phyloP scores from a whole-genome alignment of 2,113 vertebrate genomes.

The Malurus alboscapulatus region DNA sequence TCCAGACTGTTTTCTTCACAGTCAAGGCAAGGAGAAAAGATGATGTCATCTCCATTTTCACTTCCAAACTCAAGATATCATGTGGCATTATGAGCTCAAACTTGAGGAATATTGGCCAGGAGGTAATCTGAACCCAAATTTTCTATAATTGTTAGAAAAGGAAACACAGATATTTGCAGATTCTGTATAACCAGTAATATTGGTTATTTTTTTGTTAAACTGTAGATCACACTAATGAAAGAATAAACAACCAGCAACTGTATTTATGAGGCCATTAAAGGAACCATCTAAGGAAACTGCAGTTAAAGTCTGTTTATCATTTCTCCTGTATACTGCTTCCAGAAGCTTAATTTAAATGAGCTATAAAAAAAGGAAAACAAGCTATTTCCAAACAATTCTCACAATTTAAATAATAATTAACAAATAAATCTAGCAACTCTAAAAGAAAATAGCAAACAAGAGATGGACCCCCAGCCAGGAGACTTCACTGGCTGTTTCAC shows the following conservation, averaged over 20 bases:
- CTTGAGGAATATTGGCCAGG: not conserved
- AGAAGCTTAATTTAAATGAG: slow-evolving; percentile 50
- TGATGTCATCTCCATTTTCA: not conserved
- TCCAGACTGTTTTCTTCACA: not conserved
- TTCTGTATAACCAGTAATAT: too few relatives aligned
- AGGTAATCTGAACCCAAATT: not conserved
- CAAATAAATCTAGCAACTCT: slow-evolving; percentile 43
- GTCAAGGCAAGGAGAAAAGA: not conserved
- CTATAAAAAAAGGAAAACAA: slow-evolving; percentile 49
- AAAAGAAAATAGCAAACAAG: not conserved
- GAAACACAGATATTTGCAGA: not conserved
- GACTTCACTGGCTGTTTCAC: not conserved
- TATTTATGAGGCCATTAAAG: slow-evolving; percentile 59
- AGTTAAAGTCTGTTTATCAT: slow-evolving; percentile 54
- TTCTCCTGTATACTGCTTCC: not conserved
- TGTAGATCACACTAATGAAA: slow-evolving; percentile 27
- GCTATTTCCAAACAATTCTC: slow-evolving; percentile 30
- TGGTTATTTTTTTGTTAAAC: not conserved
- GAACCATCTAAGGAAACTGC: slow-evolving; percentile 23
- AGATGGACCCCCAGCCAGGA: not conserved
- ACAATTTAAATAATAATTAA: slow-evolving; percentile 58
- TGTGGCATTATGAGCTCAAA: not conserved
- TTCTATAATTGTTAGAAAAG: not conserved
- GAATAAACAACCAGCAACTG: slow-evolving; percentile 21
- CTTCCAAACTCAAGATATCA: not conserved